Evolutionary conservation across 92 coral and sea anemone genomes (phyloP), one percentile per base, ranked within the genome.

Genomic region (Paramuricea clavata): DNA sequence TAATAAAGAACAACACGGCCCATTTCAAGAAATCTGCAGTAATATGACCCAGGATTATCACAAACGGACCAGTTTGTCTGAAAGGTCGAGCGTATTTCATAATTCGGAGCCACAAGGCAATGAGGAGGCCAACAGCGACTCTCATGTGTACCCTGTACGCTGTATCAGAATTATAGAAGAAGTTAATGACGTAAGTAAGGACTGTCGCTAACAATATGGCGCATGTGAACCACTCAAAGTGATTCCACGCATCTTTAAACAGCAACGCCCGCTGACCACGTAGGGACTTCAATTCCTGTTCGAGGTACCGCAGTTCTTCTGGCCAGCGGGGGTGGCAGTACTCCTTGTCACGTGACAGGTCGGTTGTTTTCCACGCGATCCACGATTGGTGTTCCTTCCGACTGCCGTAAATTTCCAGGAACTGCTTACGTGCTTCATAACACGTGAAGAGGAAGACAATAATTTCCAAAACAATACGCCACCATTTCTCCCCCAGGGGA

Each of bases 291-390:
- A 94, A 54, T 47, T 87, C 93, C 41, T 87, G 92, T 17, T 94
- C 97, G 11, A 89, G 89, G 50, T 88, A 89, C 43, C 85, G 76
- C 81, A 59, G 81, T 52, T 94, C 97, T 74, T 94, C 95, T 0
- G 93, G 94, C 92, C 93, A 92, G 22, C 90, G 87, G 15, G 97
- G 97, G 33, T 94, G 97, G 32, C 97, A 94, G 82, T 87, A 94
- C n/a, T 86, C 89, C 34, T 84, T 59, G 27, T 94, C 97, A 16
- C 97, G 93, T 49, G 64, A 88, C 8, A 94, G 69, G 61, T 92
- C 94, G 16, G 86, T 83, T 25, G 83, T 86, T 27, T 92, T 83
- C 97, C 95, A 92, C 12, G 85, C 71, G 42, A 82, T 89, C 86
- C 92, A 90, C 79, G 49, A 78, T 0, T 69, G 65, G 34, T 91